Base-by-base conservation (phyloP, 2,888 invertebrate species). In the Toxonevra muliebris region DNA sequence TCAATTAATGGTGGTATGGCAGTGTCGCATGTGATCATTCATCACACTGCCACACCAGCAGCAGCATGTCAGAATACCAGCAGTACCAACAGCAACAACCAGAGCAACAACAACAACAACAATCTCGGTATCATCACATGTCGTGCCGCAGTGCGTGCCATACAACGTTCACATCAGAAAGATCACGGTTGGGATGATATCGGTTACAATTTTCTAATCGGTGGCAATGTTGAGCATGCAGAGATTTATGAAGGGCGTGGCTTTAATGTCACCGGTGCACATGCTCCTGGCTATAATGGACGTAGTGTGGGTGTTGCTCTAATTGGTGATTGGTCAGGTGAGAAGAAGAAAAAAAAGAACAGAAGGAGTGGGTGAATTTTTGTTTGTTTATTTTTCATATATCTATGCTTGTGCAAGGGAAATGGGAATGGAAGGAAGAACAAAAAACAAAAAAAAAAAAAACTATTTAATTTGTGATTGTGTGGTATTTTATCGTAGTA, bases 301-400 rank as follows among this genome's bases (percentile, higher is more conserved):
- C 83, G 86, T 75, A 90, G 90, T 79, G 85, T 91, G 40, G 91
- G 91, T 9, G 88, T 91, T 65, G 89, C 89, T 73, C 79, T 91
- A 13, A 91, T 91, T 70, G 91, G 89, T 43, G 69, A 76, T 69
- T 75, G 74, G 72, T 69, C 71, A 72, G 71, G 74, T 75, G 69
- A 70, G 62, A 65, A n/a, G n/a, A n/a, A n/a, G 17, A 40, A 30
- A 40, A 17, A 53, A 4, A 7, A 30, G 30, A 4, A 30, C 30
- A 30, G 7, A 30, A 7, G 2, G 30, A 4, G 30, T 30, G 30
- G 7, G 30, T 30, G 30, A 4, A 7, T 30, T 30, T 4, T 30
- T 30, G 30, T 30, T 30, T 30, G 30, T 30, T 2, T 30, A n/a
- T n/a, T n/a, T n/a, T n/a, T n/a, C n/a, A n/a, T n/a, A n/a, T n/a